Conservation (phyloP, 2,888 invertebrate genomes). For the Tenthredo scrophulariae region DNA sequence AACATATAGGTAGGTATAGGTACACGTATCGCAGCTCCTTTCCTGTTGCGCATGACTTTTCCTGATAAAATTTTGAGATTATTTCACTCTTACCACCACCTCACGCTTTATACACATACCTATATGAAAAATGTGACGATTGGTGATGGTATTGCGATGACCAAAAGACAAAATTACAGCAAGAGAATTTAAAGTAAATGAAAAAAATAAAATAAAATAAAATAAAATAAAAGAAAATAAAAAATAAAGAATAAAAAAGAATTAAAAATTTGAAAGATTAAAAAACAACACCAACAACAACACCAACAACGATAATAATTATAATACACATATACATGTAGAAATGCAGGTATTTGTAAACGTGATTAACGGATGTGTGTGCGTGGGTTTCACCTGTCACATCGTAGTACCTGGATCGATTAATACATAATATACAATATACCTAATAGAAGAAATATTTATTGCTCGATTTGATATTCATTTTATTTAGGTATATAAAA, state of each 20-base stretch:
- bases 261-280: too few relatives aligned
- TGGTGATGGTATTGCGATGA: neutral
- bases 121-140: neutral
- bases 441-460: neutral
- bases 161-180: neutral
- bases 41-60: neutral
- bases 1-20: neutral
- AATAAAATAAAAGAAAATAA: neutral
- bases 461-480: neutral
- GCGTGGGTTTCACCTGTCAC: neutral
- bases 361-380: neutral
- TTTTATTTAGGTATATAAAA: too few relatives aligned
- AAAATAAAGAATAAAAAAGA: neutral
- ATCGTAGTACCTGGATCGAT: neutral
- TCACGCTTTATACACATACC: neutral
- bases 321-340: constrained; percentile 4
- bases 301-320: neutral
- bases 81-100: constrained; percentile 4
- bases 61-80: neutral
- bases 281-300: neutral
- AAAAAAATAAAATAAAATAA: neutral
- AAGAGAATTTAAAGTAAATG: neutral
- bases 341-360: neutral
- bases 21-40: neutral
- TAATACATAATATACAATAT: neutral